Conservation (phyloP, 1,140 invertebrate species). For the Drosophila ercepeae region DNA sequence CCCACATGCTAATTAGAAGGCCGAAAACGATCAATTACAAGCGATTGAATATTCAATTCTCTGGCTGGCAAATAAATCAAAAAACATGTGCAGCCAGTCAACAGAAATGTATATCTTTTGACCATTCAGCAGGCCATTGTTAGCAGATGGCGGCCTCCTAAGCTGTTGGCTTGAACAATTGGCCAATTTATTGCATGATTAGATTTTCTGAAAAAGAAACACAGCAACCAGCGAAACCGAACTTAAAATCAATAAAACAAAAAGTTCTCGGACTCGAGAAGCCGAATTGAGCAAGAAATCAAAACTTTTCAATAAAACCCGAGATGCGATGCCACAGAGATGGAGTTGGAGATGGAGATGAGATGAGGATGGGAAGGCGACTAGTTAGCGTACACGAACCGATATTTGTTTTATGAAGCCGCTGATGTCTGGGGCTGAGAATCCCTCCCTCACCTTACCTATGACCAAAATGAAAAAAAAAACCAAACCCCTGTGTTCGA, state of each 20-base stretch:
- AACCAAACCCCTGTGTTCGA: conserved; percentile 23
- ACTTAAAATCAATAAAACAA: conserved; percentile 68
- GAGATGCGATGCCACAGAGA: conserved; percentile 17
- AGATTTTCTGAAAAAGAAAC: conserved; percentile 57
- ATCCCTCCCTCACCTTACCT: conserved; percentile 39
- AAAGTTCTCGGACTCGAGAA: conserved; percentile 48
- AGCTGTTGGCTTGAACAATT: conserved; percentile 66
- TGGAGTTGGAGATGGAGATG: conserved; percentile 31
- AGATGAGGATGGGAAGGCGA: conserved; percentile 45
- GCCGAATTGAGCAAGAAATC: conserved; percentile 68
- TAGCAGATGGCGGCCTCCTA: conserved; percentile 29
- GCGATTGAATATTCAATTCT: conserved; percentile 43
- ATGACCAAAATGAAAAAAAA: not conserved
- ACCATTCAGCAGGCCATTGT: conserved; percentile 48
- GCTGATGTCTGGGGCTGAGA: conserved; percentile 40
- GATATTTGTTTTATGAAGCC: conserved; percentile 79
- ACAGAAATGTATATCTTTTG: conserved; percentile 26
- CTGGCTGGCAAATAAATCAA: conserved; percentile 50
- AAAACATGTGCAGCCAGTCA: conserved; percentile 42
- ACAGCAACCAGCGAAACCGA: conserved; percentile 11
- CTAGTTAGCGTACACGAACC: conserved; percentile 73
- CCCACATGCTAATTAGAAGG: conserved; percentile 44
- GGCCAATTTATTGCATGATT: conserved; percentile 82
- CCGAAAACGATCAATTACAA: conserved; percentile 44
- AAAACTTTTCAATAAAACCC: conserved; percentile 47